phyloP scores from a whole-genome alignment of 2,113 vertebrate genomes.

The Prinia subflava region DNA sequence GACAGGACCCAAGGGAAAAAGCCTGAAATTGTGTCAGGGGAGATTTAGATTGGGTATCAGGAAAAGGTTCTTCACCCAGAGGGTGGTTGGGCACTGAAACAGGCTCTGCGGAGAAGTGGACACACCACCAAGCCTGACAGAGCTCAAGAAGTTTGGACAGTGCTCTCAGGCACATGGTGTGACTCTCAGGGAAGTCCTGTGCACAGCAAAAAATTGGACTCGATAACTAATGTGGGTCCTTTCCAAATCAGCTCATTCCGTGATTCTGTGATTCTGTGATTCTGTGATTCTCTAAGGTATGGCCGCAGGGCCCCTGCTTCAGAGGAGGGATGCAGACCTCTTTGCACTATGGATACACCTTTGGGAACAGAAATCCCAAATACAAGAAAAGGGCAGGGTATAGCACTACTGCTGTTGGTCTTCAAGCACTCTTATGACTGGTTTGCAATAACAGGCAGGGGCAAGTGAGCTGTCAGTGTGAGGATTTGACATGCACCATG shows the following conservation, averaged over 20 bases:
- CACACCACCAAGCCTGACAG: not conserved
- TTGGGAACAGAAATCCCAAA: not conserved
- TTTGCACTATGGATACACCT: not conserved
- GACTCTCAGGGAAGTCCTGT: not conserved
- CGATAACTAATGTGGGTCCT: fast-evolving
- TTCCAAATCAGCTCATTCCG: not conserved
- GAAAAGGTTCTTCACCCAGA: not conserved
- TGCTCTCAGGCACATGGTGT: not conserved
- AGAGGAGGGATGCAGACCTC: not conserved
- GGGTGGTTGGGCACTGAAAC: not conserved
- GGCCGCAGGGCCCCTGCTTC: not conserved
- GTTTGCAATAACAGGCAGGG: not conserved
- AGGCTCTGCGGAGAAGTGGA: not conserved
- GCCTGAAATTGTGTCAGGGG: not conserved
- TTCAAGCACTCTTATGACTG: not conserved
- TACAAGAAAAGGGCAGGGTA: not conserved
- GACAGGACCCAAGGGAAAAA: not conserved
- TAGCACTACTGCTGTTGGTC: not conserved
- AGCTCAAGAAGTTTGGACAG: not conserved
- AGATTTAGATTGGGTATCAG: not conserved
- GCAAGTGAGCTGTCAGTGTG: fast-evolving
- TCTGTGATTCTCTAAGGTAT: not conserved
- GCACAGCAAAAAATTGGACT: not conserved
- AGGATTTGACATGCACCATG: fast-evolving
- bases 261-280: not conserved